Evolutionary conservation across 2,888 invertebrate genomes (phyloP), one percentile per base, ranked within the genome.

Genomic region (Lepidochitona cinerea): DNA sequence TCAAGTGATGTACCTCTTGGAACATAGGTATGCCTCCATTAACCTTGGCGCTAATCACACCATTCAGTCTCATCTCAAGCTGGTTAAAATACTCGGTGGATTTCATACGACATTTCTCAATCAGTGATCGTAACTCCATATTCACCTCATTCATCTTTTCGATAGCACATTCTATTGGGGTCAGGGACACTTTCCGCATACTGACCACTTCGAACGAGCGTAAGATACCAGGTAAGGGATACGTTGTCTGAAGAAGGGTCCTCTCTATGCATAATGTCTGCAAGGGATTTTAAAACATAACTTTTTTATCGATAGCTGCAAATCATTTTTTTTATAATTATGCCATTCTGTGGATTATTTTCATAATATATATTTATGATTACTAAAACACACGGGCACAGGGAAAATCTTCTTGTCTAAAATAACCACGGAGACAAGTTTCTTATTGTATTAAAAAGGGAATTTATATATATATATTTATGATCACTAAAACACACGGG

Each of bases 141-240:
- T 85, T 89, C 76, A 83, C 85, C 41, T 78, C 77, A 69, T 79
- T 75, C 70, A 89, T 79, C 2, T 79, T 76, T 35, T 88, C 87
- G 23, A 85, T 87, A 68, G 90, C 90, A 1, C 84, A 81, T 73
- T 84, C 81, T 23, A 90, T 83, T 0, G 90, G 89, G 0, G 95
- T 94, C 73, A 97, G 93, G 88, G 95, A 94, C 87, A 95, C 94
- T 0, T 94, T 93, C 69, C 94, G 93, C 93, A 93, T 65, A 93
- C 77, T 94, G 29, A 94, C 92, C 0, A 98, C 97, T 69, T 89
- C 88, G 71, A 87, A 88, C 89, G 89, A 90, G 5, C 87, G 83
- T 41, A 88, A 79, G 35, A 89, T 87, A n/a, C 89, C 89, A 0
- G 90, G 90, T 37, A 90, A 81, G 36, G 84, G 84, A 73, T 84